Evolutionary conservation across 2,797 vertebrate species (phyloP).

Genomic region (Pseudocheirus occidentalis): DNA sequence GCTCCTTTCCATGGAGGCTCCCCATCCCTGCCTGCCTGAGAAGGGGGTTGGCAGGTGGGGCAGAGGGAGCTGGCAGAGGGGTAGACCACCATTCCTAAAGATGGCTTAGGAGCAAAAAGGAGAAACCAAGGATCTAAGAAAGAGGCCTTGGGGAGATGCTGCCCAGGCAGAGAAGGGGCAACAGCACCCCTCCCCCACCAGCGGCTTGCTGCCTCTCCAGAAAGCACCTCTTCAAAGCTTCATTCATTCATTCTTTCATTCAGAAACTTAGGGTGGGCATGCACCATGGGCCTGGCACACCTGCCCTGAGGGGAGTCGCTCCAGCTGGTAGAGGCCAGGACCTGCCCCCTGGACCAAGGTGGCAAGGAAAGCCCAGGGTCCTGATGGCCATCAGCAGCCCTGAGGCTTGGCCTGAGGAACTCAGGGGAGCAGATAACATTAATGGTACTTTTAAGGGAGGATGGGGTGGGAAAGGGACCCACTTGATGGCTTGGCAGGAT

Average conservation of each 20-base stretch:
- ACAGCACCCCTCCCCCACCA: neutral
- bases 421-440: neutral
- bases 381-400: neutral
- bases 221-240: neutral
- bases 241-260: neutral
- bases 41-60: neutral
- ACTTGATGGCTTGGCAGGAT: neutral
- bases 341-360: neutral
- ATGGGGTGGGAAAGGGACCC: neutral
- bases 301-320: neutral
- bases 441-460: neutral
- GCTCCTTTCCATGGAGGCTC: neutral
- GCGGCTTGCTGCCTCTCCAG: neutral
- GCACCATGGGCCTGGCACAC: neutral
- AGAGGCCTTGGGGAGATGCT: neutral
- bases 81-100: neutral
- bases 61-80: neutral
- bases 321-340: neutral
- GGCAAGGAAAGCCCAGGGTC: neutral
- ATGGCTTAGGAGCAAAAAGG: neutral
- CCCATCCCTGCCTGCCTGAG: neutral
- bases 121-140: neutral
- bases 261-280: neutral
- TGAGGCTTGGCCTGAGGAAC: fast-evolving
- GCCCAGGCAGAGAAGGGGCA: neutral